These are phyloP conservation scores for Tenthredo mesomela DNA, from an alignment of 2,888 invertebrate species.

Conservation along the genomic window DNA sequence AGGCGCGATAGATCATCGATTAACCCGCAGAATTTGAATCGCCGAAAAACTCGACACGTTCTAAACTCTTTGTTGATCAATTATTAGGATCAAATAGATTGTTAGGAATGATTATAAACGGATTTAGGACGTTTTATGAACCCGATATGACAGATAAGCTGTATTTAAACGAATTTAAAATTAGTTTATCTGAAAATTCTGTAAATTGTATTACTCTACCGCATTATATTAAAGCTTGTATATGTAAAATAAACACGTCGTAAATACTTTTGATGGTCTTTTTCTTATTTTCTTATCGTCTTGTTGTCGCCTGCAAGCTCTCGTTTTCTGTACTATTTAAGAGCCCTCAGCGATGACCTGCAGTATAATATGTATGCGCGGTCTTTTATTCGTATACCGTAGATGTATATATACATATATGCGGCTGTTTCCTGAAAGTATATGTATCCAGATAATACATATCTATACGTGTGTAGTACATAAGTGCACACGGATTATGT, in stretches of 20 bases:
- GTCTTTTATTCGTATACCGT: background rate
- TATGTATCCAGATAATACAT: constrained; percentile 1
- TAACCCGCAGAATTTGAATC: background rate
- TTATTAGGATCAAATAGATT: background rate
- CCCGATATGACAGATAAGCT: background rate
- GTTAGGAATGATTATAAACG: background rate
- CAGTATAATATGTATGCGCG: background rate
- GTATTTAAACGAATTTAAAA: background rate
- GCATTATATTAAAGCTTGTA: background rate
- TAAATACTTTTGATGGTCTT: background rate
- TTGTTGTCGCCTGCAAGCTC: background rate
- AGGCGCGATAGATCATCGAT: background rate
- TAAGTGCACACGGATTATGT: constrained; percentile 6
- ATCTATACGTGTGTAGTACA: background rate
- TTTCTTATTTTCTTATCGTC: background rate
- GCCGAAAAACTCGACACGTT: background rate
- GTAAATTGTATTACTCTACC: background rate
- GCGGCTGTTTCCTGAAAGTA: background rate
- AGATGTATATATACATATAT: background rate
- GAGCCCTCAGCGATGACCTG: constrained; percentile 12
- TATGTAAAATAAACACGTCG: background rate
- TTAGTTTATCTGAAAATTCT: background rate
- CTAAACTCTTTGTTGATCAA: background rate
- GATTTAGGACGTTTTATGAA: background rate
- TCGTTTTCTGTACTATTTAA: background rate